Base-by-base conservation (phyloP, 2,888 invertebrate genomes). In the Tricholauxania praeusta region DNA sequence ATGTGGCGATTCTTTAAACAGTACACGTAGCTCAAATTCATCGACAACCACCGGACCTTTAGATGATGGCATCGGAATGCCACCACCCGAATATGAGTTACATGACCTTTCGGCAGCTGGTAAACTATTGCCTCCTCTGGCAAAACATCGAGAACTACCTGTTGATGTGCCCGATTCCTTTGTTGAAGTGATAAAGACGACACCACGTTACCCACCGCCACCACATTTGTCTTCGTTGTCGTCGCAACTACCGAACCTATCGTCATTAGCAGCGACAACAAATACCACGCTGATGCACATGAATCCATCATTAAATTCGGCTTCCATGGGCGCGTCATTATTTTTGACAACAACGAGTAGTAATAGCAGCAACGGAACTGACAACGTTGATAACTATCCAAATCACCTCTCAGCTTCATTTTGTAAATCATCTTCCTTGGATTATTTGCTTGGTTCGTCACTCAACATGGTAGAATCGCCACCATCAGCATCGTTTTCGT, bases 121-220 rank as follows among this genome's bases (percentile, higher is more conserved):
- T 60, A 76, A 63, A 17, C 64, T 73, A 15, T 64, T 79, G 62
- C 74, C 80, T 55, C 75, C 80, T 10, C 64, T 80, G 52, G 65
- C 74, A 8, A 86, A 86, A 74, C 88, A 88, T 81, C 88, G 92
- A 75, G 93, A 93, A 85, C 89, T 92, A 89, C 94, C 96, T 4
- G 95, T 96, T 73, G 96, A 96, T 87, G 96, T 96, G 77, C 96
- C 96, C 6, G 95, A 95, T 77, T 92, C 93, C 82, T 96, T 96
- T 88, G 92, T 95, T 78, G 95, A 94, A 83, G 90, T 93, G 78
- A 92, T 93, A 86, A 96, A 96, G 89, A 90, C 90, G 2, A 90
- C 92, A 59, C 92, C 92, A 55, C 91, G 92, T 81, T 92, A 92
- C 84, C 92, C 92, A 63, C 89, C 90, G 80, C 90, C 90, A 79